A percentile compares a stretch with the other conserved stretches of the same genome.
Evolutionary conservation across 2,888 invertebrate species (phyloP).

Genomic region (Drosophila anomelani): DNA sequence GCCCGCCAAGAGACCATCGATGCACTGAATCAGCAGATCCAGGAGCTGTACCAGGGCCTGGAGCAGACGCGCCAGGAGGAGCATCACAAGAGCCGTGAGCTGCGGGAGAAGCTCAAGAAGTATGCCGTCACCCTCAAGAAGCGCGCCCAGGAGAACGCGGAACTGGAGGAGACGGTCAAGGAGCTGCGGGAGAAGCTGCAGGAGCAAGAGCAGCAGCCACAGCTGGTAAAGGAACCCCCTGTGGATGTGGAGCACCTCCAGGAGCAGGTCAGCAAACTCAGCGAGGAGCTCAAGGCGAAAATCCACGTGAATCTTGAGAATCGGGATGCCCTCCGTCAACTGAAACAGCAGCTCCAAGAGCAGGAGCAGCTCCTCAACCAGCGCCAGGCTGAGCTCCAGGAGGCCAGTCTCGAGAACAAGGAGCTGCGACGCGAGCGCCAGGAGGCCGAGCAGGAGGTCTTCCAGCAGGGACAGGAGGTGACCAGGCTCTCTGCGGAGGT

Average conservation of each 20-base stretch:
- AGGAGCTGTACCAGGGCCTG: constrained; percentile 86
- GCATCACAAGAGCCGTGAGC: constrained; percentile 88
- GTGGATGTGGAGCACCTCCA: constrained; percentile 28
- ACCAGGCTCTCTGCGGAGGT: background rate
- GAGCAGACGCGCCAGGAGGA: constrained; percentile 85
- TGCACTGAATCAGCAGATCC: constrained; percentile 86
- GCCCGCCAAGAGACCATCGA: constrained; percentile 87
- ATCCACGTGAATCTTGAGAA: constrained; percentile 48
- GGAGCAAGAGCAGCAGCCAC: constrained; percentile 15
- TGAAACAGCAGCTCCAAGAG: constrained; percentile 44
- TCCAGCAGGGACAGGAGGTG: constrained; percentile 17
- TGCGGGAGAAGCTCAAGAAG: constrained; percentile 91
- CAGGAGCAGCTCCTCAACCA: constrained; percentile 10
- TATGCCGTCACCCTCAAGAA: constrained; percentile 91
- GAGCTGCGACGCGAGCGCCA: constrained; percentile 54
- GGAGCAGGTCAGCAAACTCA: constrained; percentile 39
- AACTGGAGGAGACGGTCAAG: constrained; percentile 87
- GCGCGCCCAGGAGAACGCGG: constrained; percentile 88
- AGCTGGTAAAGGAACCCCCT: background rate
- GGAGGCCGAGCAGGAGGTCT: constrained; percentile 77
- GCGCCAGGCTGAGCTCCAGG: constrained; percentile 51
- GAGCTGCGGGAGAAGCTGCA: constrained; percentile 41
- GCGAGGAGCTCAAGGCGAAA: constrained; percentile 43
- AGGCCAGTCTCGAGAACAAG: constrained; percentile 43
- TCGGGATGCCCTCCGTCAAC: constrained; percentile 30